Conservation (phyloP, 2,888 invertebrate species). For the Caenorhabditis sp. region DNA sequence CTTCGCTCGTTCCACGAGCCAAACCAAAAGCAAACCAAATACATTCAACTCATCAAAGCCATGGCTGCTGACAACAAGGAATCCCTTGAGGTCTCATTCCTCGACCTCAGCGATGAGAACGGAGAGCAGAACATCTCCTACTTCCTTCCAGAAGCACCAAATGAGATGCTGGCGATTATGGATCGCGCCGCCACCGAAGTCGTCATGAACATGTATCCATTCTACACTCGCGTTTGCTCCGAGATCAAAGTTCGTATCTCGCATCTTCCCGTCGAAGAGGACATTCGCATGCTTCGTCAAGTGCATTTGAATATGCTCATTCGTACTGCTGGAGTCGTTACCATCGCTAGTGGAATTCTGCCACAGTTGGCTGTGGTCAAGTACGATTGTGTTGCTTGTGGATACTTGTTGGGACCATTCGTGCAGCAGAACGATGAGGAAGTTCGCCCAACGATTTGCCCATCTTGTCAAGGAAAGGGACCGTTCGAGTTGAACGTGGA, state of each 20-base stretch:
- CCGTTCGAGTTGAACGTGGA: slow-evolving; percentile 99
- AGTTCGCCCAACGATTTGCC: slow-evolving; percentile 96
- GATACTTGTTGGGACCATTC: slow-evolving; percentile 95
- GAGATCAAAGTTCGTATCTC: slow-evolving; percentile 91
- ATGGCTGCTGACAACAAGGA: slow-evolving; percentile 86
- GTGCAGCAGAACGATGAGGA: slow-evolving; percentile 90
- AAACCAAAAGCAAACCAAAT: slow-evolving; percentile 73
- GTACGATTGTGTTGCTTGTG: slow-evolving; percentile 97
- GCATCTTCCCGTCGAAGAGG: slow-evolving; percentile 96
- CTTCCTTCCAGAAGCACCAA: slow-evolving; percentile 97
- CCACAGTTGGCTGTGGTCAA: slow-evolving; percentile 97
- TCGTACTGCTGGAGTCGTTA: slow-evolving; percentile 94
- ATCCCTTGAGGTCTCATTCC: slow-evolving; percentile 92
- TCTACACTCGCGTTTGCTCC: slow-evolving; percentile 94
- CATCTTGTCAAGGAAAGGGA: slow-evolving; percentile 96
- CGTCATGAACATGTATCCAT: slow-evolving; percentile 94
- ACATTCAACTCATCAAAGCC: slow-evolving; percentile 78
- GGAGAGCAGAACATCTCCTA: slow-evolving; percentile 95
- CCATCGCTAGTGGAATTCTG: slow-evolving; percentile 93
- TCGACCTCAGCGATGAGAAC: slow-evolving; percentile 89
- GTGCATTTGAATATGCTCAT: slow-evolving; percentile 93
- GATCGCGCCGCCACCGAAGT: slow-evolving; percentile 86
- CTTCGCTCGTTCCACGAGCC: slow-evolving; percentile 76
- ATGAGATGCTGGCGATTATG: slow-evolving; percentile 83
- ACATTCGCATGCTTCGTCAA: slow-evolving; percentile 91